These are phyloP conservation scores for Maniola hyperantus DNA, from an alignment of 2,888 invertebrate genomes.

Conservation along the genomic window DNA sequence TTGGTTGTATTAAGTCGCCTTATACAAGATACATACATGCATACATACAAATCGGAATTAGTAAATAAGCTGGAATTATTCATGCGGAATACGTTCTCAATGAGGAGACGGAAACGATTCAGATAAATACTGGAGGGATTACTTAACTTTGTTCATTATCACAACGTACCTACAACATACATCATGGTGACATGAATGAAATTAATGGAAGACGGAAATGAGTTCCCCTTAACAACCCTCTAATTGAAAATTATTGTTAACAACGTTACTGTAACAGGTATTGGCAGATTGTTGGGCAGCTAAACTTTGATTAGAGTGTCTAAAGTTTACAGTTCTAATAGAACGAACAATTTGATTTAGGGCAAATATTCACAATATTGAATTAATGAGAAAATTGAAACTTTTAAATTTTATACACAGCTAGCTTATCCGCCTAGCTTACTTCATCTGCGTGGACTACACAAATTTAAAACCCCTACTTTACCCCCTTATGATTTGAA, in stretches of 20 bases:
- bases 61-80: conserved; percentile 52
- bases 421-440: no score
- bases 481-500: no score
- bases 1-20: not conserved
- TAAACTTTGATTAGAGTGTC: conserved; percentile 8
- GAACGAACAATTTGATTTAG: not conserved
- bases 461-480: no score
- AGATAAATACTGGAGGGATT: conserved; percentile 40
- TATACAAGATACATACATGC: not conserved
- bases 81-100: conserved; percentile 45
- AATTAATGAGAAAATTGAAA: not conserved
- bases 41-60: conserved; percentile 32
- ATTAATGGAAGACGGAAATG: conserved; percentile 35
- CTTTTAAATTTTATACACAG: no score
- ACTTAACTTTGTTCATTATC: conserved; percentile 35
- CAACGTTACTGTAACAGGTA: conserved; percentile 23
- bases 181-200: conserved; percentile 33
- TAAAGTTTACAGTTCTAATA: conserved; percentile 1
- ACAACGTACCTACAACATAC: conserved; percentile 19
- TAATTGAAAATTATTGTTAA: conserved; percentile 33
- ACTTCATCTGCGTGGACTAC: no score
- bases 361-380: not conserved
- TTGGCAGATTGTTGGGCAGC: conserved; percentile 1
- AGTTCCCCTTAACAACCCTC: conserved; percentile 27
- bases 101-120: conserved; percentile 44